A percentile compares a stretch with the other conserved stretches of the same genome.
phyloP scores from a whole-genome alignment of 1,140 invertebrate species.

The Megalopta genalis region DNA sequence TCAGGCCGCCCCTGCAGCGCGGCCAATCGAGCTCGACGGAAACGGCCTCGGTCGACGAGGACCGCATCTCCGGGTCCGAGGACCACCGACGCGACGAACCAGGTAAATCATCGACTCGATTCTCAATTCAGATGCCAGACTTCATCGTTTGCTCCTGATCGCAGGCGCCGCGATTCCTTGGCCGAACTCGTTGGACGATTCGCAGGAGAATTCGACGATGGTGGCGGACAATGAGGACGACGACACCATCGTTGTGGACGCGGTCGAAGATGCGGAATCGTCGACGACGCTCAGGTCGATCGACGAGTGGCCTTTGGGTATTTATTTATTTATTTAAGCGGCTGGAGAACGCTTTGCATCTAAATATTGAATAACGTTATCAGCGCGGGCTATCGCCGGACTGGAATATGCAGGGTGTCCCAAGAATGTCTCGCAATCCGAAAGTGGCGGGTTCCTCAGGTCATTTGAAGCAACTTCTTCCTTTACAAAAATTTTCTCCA shows the following conservation, averaged over 20 bases:
- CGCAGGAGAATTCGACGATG: conserved; percentile 47
- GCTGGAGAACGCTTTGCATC: no score
- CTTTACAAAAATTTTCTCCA: no score
- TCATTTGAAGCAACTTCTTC: no score
- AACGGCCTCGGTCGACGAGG: conserved; percentile 1
- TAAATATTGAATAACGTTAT: no score
- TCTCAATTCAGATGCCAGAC: neutral
- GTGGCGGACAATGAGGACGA: conserved; percentile 70
- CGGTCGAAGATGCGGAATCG: conserved; percentile 62
- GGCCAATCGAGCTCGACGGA: conserved; percentile 3
- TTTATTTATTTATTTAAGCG: no score
- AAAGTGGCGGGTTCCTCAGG: no score
- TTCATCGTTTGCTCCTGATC: neutral
- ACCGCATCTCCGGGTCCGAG: neutral
- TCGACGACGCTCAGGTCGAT: conserved; percentile 5
- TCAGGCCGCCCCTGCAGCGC: conserved; percentile 62
- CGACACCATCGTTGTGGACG: conserved; percentile 75
- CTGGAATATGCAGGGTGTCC: no score
- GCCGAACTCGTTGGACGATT: conserved; percentile 67
- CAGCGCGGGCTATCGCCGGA: no score
- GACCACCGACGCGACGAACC: neutral
- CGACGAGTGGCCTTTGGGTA: no score
- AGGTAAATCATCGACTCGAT: neutral
- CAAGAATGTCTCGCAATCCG: no score
- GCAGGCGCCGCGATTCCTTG: conserved; percentile 75